Percentiles rank a stretch among this genome's conserved stretches.
Conservation (phyloP, 2,113 vertebrate species). For the Stomatorhinus ivindoensis region DNA sequence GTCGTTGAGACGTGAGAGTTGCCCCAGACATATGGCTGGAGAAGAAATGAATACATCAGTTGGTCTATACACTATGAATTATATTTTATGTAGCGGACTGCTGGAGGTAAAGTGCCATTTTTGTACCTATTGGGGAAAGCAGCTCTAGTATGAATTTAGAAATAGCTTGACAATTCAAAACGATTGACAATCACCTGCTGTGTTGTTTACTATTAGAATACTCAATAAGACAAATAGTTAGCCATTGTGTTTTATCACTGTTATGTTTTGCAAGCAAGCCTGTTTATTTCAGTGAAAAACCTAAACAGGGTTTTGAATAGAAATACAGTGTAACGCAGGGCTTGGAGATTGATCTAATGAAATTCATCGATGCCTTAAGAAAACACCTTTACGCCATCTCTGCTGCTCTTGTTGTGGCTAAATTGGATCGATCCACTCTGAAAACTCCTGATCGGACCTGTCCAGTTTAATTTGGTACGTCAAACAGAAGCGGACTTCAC, state of each 20-base stretch:
- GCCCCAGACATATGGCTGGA: not conserved
- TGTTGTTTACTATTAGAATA: not conserved
- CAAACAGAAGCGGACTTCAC: not conserved
- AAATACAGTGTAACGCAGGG: not conserved
- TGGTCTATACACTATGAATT: not conserved
- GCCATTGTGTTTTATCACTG: not conserved
- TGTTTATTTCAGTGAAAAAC: not conserved
- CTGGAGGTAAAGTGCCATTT: not conserved
- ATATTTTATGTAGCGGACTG: not conserved
- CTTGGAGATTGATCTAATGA: not conserved
- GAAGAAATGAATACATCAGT: not conserved
- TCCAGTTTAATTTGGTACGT: not conserved
- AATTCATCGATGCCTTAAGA: not conserved
- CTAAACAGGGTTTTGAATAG: not conserved
- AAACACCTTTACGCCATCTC: not conserved
- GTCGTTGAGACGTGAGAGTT: not conserved
- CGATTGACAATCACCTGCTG: not conserved
- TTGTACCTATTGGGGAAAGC: not conserved
- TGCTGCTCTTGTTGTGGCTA: not conserved
- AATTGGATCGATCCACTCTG: not conserved
- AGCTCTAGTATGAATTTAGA: not conserved
- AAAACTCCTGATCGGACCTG: not conserved
- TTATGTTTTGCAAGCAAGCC: not conserved
- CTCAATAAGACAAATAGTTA: not conserved
- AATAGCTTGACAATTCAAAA: not conserved